A percentile compares a stretch with the other conserved stretches of the same genome.
Conservation (phyloP, 2,797 vertebrate species). For the Parambassis ranga region DNA sequence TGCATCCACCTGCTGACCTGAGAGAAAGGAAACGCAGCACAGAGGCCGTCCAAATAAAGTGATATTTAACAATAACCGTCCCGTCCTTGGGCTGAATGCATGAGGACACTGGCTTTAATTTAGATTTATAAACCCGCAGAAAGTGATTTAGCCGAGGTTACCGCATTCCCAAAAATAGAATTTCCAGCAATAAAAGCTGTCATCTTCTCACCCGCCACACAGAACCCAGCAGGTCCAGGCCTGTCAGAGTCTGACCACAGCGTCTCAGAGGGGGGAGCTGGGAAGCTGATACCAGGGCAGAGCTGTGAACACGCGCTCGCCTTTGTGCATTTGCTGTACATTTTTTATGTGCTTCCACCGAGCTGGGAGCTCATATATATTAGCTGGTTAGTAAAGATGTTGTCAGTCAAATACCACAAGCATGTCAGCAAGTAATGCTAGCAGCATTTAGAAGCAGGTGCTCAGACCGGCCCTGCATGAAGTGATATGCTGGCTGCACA, state of each 20-base stretch:
- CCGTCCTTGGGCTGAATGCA: neutral
- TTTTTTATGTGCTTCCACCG: neutral
- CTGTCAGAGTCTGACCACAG: constrained; percentile 28
- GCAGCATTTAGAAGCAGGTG: neutral
- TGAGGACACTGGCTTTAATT: neutral
- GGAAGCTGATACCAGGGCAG: neutral
- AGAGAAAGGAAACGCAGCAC: neutral
- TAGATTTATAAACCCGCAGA: neutral
- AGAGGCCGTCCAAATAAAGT: neutral
- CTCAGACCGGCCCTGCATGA: neutral
- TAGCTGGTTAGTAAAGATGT: neutral
- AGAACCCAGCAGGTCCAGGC: constrained; percentile 15
- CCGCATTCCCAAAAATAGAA: neutral
- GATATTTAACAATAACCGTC: neutral
- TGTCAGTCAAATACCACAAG: constrained; percentile 15
- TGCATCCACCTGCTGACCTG: neutral
- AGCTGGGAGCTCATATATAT: neutral
- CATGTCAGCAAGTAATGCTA: neutral
- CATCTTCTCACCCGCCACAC: constrained; percentile 8
- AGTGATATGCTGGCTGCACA: constrained; percentile 2
- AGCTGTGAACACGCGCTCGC: neutral
- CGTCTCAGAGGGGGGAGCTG: constrained; percentile 21
- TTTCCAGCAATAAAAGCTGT: neutral
- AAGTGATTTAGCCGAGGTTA: neutral
- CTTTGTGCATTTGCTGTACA: neutral